Base-by-base conservation (phyloP, 2,888 invertebrate genomes). In the Ectemnius lituratus region DNA sequence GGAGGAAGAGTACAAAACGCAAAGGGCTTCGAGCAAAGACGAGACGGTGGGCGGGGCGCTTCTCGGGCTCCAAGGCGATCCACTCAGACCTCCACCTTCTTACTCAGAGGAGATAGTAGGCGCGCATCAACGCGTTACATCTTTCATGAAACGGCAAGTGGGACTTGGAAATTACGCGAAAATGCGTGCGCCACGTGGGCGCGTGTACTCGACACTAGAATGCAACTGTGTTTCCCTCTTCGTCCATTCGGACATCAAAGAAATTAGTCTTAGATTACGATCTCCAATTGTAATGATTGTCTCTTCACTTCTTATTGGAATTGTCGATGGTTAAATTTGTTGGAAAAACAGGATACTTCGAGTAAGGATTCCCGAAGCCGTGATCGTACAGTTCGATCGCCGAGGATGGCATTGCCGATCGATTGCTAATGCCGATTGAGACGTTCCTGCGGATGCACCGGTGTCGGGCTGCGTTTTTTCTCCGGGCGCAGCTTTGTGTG, bases 61-160 rank as follows among this genome's bases (percentile, higher is more conserved):
- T 88, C 88, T 88, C 86, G 85, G 88, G 90, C 90, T 90, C 90
- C 90, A 90, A 90, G 90, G 90, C 90, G 90, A 90, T 89, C 90
- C 89, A 90, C 90, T 90, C 89, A 86, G 86, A 89, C 87, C 89
- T 89, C 88, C 85, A 87, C 88, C 87, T 89, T 89, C 82, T 81
- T 86, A 81, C 82, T 84, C 79, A 77, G 76, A 87, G 68, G 85
- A 88, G 87, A 87, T 86, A 88, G 88, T 85, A 84, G 84, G 79
- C 82, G 86, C 83, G 87, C 85, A 89, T 88, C 86, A 86, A 84
- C 87, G 85, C 85, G 85, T 88, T 86, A 87, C 87, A 86, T 87
- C 88, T 89, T 88, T 88, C 82, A 82, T 84, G 82, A 88, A 88
- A 87, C 82, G 74, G 84, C 83, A 84, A 86, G 87, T 84, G 80